Base-by-base conservation (phyloP, 1,140 invertebrate genomes). In the Lordiphosa collinella region DNA sequence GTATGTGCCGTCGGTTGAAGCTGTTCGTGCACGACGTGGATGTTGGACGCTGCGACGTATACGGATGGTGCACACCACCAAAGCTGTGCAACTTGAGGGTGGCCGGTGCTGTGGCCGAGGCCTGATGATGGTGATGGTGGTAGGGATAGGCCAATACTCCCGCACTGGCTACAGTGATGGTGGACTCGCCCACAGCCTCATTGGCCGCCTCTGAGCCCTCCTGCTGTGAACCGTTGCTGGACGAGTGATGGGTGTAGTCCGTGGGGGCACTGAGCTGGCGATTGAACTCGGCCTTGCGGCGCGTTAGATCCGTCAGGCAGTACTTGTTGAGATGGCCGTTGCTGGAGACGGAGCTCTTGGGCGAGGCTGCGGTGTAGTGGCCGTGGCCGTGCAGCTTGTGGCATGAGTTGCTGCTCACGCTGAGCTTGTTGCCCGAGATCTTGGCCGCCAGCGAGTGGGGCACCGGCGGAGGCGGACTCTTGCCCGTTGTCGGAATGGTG, bases 241-340 rank as follows among this genome's bases (percentile, higher is more conserved):
- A 82, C 40, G 70, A 78, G 49, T 88, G 80, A 34, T 74, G 74
- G 7, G 84, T 87, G 36, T 79, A 88, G 51, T 88, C 82, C 22
- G 79, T 88, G 22, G 87, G 87, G 0, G 87, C 87, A 55, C 87
- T 89, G 16, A 89, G 68, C 73, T 89, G 87, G 48, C 87, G 87
- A 86, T 89, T 89, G 56, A 89, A 89, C 38, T 88, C 87, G 50
- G 86, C 80, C 67, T 89, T 89, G 59, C 87, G 87, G n/a, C 84
- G 80, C 22, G 72, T 88, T 22, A 88, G 51, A 61, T 88, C 87
- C 32, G 87, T 88, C 18, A 88, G 68, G 63, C 87, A 87, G 63
- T 87, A 75, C 49, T 88, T 88, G 56, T 88, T 88, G 47, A 88
- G 58, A 52, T 88, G 87, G 3, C 86, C 86, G 78, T 87, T 88